Conservation (phyloP, 2,797 vertebrate genomes). For the Coregonus ussuriensis region DNA sequence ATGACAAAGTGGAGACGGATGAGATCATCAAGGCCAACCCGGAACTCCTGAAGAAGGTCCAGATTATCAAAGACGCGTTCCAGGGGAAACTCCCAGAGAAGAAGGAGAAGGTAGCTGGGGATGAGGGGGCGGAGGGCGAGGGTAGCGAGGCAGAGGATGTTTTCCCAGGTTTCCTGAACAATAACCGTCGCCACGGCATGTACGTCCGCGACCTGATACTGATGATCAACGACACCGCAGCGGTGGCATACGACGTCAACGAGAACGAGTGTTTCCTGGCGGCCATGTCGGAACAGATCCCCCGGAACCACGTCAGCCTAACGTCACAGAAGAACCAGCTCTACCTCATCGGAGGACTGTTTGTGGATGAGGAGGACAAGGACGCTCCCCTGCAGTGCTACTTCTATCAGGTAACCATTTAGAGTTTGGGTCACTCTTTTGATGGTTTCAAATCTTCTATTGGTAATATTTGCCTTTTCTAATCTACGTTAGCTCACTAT, state of each 20-base stretch:
- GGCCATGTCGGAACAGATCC: conserved; percentile 91
- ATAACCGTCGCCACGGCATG: conserved; percentile 91
- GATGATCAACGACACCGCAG: conserved; percentile 92
- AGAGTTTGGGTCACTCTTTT: not conserved
- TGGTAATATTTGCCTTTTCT: too few relatives aligned
- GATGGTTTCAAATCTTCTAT: not conserved
- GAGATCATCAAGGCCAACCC: conserved; percentile 89
- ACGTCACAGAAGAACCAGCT: conserved; percentile 87
- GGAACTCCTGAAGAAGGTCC: conserved; percentile 90
- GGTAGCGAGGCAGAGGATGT: conserved; percentile 70
- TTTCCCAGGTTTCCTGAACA: conserved; percentile 92
- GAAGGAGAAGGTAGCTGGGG: conserved; percentile 65
- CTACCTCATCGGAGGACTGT: conserved; percentile 90
- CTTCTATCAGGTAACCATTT: conserved; percentile 85
- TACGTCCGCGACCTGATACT: conserved; percentile 89
- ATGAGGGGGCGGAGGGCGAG: conserved; percentile 74
- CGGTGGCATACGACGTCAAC: conserved; percentile 92
- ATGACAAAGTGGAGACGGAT: conserved; percentile 89
- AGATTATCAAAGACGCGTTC: conserved; percentile 89
- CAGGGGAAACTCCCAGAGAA: conserved; percentile 92
- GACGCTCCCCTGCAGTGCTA: conserved; percentile 93
- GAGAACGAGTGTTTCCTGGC: conserved; percentile 97
- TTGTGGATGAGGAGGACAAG: conserved; percentile 96
- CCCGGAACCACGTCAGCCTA: conserved; percentile 95
- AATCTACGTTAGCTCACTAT: too few relatives aligned